Evolutionary conservation across 2,113 vertebrate genomes (phyloP), one percentile per base, ranked within the genome.

Genomic region (Crotalus helleri): DNA sequence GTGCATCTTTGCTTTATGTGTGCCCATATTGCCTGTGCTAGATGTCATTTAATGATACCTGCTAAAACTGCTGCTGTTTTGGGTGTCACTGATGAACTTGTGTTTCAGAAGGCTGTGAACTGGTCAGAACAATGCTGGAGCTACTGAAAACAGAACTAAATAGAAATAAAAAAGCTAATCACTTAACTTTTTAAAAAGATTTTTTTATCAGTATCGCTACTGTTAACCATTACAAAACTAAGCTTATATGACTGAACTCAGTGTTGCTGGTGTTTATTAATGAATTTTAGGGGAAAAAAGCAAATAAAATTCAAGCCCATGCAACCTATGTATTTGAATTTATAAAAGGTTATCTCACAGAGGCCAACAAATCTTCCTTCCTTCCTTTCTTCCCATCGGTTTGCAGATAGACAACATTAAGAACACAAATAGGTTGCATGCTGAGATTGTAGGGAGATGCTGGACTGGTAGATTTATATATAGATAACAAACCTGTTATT

Each of bases 71-170:
- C 90, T 59, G 21, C 0, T 0, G 0, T 49, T 61, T 53, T 90
- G 1, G 92, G 59, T 55, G 92, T 46, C 93, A 74, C 0, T 87
- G 74, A 95, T 59, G 57, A 96, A 64, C 24, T 91, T 26, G 92
- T 91, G 54, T 91, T 86, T 81, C 88, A 89, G 49, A 93, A 91
- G 88, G 0, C 91, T 33, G 64, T 92, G 55, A 88, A 46, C 92
- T 87, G 33, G 90, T 23, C 88, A 90, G 74, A 51, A 94, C 29
- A 92, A 85, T 24, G 90, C 49, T 81, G 92, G 23, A 94, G 57
- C 87, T 91, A 94, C 0, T 93, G 91, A 95, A 93, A 91, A 92
- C 89, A 96, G 4, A 96, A 94, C 87, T 54, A 93, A 94, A 26
- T 91, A 74, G 86, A 26, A 17, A 94, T 12, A 91, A 92, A 5